Evolutionary conservation across 2,113 vertebrate genomes (phyloP).

Genomic region (Scalopus aquaticus): DNA sequence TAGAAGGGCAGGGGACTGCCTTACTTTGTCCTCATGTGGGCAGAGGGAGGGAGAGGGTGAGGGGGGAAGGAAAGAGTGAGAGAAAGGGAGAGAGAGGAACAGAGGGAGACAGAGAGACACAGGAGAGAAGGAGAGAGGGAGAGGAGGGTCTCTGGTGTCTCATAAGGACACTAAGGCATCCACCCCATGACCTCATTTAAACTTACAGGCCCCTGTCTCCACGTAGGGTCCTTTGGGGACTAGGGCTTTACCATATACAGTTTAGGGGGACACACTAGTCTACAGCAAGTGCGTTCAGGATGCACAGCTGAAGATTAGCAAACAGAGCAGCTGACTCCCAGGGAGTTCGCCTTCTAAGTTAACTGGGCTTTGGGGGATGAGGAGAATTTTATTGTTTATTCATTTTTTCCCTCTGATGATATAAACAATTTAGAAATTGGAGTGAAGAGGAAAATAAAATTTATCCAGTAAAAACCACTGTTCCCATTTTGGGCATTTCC

Average conservation of each 20-base stretch:
- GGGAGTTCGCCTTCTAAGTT: neutral
- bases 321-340: too few relatives aligned
- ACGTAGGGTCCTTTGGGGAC: neutral
- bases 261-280: neutral
- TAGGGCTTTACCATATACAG: neutral
- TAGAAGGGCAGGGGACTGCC: neutral
- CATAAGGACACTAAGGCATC: neutral
- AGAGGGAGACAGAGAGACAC: too few relatives aligned
- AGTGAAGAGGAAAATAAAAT: neutral
- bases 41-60: too few relatives aligned
- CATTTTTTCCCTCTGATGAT: neutral
- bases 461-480: neutral
- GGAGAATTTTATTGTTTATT: neutral
- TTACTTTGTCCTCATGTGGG: neutral
- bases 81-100: neutral
- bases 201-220: neutral
- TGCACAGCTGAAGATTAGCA: neutral
- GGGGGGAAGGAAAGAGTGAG: too few relatives aligned
- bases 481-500: neutral
- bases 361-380: neutral
- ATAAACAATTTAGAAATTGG: neutral
- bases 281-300: neutral
- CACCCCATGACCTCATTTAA: neutral
- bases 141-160: neutral
- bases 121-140: neutral